These are phyloP conservation scores for Penaeus monodon DNA, from an alignment of 2,888 invertebrate species.

Conservation along the genomic window DNA sequence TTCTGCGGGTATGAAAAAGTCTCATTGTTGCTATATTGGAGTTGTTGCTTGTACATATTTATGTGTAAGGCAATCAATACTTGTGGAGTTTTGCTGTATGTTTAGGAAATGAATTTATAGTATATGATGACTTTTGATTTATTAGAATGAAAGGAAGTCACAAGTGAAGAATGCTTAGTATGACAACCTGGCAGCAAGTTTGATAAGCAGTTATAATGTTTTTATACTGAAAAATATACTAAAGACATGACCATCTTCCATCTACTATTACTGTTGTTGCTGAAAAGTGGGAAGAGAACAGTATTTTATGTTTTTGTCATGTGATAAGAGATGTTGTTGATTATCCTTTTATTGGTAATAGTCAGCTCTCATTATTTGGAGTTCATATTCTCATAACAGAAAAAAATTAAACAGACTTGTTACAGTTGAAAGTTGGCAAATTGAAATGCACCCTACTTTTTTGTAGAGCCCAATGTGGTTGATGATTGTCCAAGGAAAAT, in stretches of 20 bases:
- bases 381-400: too few species aligned
- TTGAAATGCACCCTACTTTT: too few species aligned
- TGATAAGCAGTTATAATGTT: conserved; percentile 30
- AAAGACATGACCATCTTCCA: conserved; percentile 40
- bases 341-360: too few species aligned
- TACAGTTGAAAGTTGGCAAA: too few species aligned
- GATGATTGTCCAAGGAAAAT: not conserved
- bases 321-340: too few species aligned
- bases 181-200: conserved; percentile 31
- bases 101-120: conserved; percentile 33
- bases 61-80: conserved; percentile 53
- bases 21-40: conserved; percentile 49
- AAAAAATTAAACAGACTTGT: too few species aligned
- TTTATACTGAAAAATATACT: conserved; percentile 36
- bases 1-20: conserved; percentile 41
- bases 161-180: conserved; percentile 36
- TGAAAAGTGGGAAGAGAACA: conserved; percentile 45
- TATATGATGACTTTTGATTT: conserved; percentile 39
- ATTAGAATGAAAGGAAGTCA: conserved; percentile 35
- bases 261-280: conserved; percentile 46
- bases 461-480: not conserved
- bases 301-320: not conserved
- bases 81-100: conserved; percentile 38
- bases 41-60: conserved; percentile 55
- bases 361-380: too few species aligned